Evolutionary conservation across 2,888 invertebrate genomes (phyloP), one percentile per base, ranked within the genome.

Genomic region (Patella depressa): DNA sequence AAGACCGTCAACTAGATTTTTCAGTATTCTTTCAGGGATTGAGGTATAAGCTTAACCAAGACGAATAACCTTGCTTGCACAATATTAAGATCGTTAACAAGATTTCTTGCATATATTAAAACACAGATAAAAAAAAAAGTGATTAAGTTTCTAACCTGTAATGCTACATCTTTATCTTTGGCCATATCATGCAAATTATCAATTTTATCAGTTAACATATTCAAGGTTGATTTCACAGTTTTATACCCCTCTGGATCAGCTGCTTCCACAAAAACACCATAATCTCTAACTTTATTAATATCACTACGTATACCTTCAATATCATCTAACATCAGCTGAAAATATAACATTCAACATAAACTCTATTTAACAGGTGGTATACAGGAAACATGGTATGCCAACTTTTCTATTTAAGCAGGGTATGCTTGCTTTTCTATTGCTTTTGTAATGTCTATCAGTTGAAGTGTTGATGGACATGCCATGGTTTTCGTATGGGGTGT

Each of bases 171-270:
- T 76, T 81, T 87, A 71, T 88, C 84, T 57, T 87, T 85, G 29
- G 88, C 87, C 80, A 86, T 81, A 9, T 84, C 79, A 75, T 87
- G 85, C 54, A 89, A 84, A 69, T 80, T 83, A 53, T 85, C 82
- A 45, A 87, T 83, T 72, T 87, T 85, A 76, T 89, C 89, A 57
- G 78, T 81, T 24, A 90, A 79, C 84, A 89, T 87, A 65, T 82
- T 80, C n/a, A 89, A 83, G 11, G 89, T 89, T 12, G 88, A 84
- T 73, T 88, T 83, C 86, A 89, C 87, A 65, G 89, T 86, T 73
- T 86, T 84, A 77, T 83, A 83, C 1, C 86, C 87, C 71, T 89
- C 88, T 2, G 85, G 84, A 71, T 88, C 88, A 3, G 88, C 80
- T 7, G 81, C 75, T 78, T 86, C 85, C 80, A 86, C 83, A 73